phyloP scores from a whole-genome alignment of 2,888 invertebrate genomes.

The Archips crataeganus region DNA sequence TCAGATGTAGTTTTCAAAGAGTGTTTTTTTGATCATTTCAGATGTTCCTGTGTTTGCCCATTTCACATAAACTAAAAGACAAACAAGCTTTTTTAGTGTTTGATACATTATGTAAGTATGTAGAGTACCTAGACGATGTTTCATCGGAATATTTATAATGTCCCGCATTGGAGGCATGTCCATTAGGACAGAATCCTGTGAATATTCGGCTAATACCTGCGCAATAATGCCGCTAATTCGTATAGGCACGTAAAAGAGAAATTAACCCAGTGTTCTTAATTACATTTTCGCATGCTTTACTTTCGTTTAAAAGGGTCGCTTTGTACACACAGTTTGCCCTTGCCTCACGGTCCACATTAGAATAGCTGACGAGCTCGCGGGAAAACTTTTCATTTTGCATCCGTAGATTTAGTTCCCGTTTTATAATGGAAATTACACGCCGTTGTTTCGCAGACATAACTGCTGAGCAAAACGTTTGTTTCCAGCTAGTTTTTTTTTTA shows the following conservation, averaged over 20 bases:
- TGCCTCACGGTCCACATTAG: conserved; percentile 59
- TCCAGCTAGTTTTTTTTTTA: background rate
- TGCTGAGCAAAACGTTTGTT: background rate
- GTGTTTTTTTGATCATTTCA: too few species aligned
- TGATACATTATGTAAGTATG: too few species aligned
- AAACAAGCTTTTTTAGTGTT: too few species aligned
- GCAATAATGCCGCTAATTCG: conserved; percentile 74
- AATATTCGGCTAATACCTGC: conserved; percentile 60
- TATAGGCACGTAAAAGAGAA: conserved; percentile 79
- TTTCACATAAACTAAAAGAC: too few species aligned
- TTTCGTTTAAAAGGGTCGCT: conserved; percentile 78
- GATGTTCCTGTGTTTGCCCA: too few species aligned
- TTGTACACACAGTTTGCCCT: conserved; percentile 70
- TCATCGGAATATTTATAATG: conserved; percentile 26
- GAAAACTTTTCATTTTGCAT: conserved; percentile 46
- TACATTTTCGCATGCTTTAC: conserved; percentile 83
- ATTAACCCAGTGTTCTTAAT: conserved; percentile 84
- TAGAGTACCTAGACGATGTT: conserved; percentile 1
- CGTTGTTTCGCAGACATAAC: background rate
- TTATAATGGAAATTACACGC: conserved; percentile 13
- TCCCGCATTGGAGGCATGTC: conserved; percentile 49
- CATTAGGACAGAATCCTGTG: conserved; percentile 55
- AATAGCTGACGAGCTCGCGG: conserved; percentile 63
- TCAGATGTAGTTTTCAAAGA: too few species aligned
- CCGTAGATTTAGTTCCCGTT: conserved; percentile 31